A percentile compares a stretch with the other conserved stretches of the same genome.
phyloP scores from a whole-genome alignment of 2,113 vertebrate genomes.

The Misgurnus anguillicaudatus region DNA sequence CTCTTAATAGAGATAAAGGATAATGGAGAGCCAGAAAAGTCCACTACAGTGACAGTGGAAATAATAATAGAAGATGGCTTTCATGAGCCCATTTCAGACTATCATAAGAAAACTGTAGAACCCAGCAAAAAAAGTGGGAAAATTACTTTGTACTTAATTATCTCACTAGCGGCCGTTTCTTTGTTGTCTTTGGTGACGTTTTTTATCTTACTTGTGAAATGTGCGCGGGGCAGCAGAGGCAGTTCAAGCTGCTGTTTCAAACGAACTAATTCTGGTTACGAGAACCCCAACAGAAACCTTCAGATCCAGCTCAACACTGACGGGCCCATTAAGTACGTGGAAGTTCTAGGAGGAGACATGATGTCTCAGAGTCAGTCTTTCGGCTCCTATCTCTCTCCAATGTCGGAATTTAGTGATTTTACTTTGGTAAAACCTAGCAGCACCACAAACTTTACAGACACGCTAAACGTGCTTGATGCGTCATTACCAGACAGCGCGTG shows the following conservation, averaged over 20 bases:
- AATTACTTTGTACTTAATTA: conserved; percentile 67
- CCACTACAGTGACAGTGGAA: conserved; percentile 70
- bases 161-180: conserved; percentile 58
- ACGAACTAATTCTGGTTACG: conserved; percentile 55
- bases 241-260: conserved; percentile 55
- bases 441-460: conserved; percentile 63
- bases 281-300: conserved; percentile 71
- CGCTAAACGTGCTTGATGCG: conserved; percentile 66
- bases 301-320: conserved; percentile 74
- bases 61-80: conserved; percentile 74
- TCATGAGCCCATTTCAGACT: conserved; percentile 69
- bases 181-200: conserved; percentile 57
- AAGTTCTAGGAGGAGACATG: conserved; percentile 70
- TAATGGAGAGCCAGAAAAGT: conserved; percentile 71
- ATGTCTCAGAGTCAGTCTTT: conserved; percentile 71
- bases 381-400: conserved; percentile 72
- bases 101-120: conserved; percentile 63
- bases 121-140: conserved; percentile 64
- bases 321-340: conserved; percentile 76
- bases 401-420: conserved; percentile 74
- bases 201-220: conserved; percentile 57
- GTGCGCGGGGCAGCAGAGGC: conserved; percentile 46
- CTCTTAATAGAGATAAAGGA: conserved; percentile 74
- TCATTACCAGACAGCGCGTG: conserved; percentile 70
- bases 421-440: conserved; percentile 73